Evolutionary conservation across 2,888 invertebrate species (phyloP).

Genomic region (Sisyra terminalis): DNA sequence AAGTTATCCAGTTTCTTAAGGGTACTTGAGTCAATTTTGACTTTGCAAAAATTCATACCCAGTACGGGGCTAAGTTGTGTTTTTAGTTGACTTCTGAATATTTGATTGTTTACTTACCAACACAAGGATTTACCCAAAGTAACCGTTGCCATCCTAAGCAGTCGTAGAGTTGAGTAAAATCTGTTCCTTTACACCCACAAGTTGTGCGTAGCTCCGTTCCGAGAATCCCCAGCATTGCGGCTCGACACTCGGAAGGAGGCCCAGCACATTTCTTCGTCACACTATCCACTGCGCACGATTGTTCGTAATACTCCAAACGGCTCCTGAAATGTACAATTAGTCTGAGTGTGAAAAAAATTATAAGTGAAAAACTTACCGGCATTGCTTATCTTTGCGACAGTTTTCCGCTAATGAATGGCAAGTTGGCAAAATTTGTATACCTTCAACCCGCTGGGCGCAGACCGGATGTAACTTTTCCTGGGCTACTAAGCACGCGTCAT

Average conservation of each 20-base stretch:
- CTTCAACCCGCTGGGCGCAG: conserved; percentile 60
- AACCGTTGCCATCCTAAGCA: conserved; percentile 82
- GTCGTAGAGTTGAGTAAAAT: conserved; percentile 69
- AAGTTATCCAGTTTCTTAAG: no score
- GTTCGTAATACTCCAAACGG: conserved; percentile 75
- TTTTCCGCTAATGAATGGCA: conserved; percentile 72
- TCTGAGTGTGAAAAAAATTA: no score
- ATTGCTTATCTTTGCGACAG: conserved; percentile 66
- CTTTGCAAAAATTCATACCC: no score
- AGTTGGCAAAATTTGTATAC: conserved; percentile 50
- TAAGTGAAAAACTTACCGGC: conserved; percentile 42
- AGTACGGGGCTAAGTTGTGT: no score
- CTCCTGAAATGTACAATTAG: no score
- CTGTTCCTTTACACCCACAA: conserved; percentile 77
- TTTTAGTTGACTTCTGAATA: no score
- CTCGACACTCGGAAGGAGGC: conserved; percentile 65
- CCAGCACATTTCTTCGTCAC: conserved; percentile 82
- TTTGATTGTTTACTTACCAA: conserved; percentile 48
- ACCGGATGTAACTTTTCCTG: conserved; percentile 80
- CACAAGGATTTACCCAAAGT: conserved; percentile 84
- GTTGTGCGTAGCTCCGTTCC: conserved; percentile 79
- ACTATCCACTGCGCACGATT: conserved; percentile 81
- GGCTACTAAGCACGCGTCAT: conserved; percentile 76
- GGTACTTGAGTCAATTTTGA: no score
- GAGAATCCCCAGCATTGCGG: conserved; percentile 72